phyloP scores from a whole-genome alignment of 2,888 invertebrate species.

The Aelia acuminata region DNA sequence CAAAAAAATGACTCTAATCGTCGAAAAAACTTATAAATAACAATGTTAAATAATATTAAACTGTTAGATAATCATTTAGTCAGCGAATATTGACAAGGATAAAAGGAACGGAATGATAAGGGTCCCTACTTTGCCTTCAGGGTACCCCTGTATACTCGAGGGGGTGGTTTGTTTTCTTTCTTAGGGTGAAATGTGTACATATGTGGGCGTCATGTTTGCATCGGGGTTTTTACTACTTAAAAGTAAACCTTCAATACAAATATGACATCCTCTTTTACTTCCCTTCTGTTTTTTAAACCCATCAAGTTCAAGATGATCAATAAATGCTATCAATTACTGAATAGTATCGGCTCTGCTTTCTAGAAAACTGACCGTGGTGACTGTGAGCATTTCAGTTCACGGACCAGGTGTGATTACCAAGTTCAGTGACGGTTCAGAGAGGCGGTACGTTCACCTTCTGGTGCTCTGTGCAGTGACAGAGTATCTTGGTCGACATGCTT shows the following conservation, averaged over 20 bases:
- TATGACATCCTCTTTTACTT: not conserved
- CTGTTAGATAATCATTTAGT: too few relatives aligned
- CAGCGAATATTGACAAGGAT: too few relatives aligned
- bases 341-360: not conserved
- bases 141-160: not conserved
- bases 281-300: not conserved
- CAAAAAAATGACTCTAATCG: too few relatives aligned
- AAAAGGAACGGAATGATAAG: not conserved
- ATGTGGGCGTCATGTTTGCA: constrained; percentile 6
- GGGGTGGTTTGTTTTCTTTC: constrained; percentile 37
- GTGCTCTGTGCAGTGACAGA: constrained; percentile 16
- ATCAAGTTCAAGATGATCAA: not conserved
- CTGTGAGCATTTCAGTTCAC: not conserved
- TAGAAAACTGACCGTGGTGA: not conserved
- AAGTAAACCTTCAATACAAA: too few relatives aligned
- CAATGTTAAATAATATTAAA: too few relatives aligned
- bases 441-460: constrained; percentile 28
- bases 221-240: not conserved
- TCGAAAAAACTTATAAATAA: too few relatives aligned
- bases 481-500: not conserved
- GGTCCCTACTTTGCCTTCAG: not conserved
- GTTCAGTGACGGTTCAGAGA: constrained; percentile 31
- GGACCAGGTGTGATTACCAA: constrained; percentile 20
- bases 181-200: constrained; percentile 11
- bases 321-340: not conserved